These are phyloP conservation scores for Muntiacus reevesi DNA, from an alignment of 2,113 vertebrate species.

Conservation along the genomic window DNA sequence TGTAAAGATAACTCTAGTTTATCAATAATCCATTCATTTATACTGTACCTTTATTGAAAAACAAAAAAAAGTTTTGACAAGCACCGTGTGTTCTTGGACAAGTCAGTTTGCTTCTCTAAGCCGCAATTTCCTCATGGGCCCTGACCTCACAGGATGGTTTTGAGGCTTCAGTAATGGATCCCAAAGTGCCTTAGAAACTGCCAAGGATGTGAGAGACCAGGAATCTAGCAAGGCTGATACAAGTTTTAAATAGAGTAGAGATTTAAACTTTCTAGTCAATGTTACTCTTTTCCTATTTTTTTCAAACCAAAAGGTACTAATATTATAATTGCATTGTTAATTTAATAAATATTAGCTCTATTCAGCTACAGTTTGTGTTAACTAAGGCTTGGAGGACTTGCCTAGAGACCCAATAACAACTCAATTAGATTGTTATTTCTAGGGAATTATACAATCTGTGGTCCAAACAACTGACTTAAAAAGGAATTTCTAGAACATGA, in stretches of 20 bases:
- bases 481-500: background rate
- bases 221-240: background rate
- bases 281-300: background rate
- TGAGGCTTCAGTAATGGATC: background rate
- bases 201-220: background rate
- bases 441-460: background rate
- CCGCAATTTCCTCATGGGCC: background rate
- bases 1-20: background rate
- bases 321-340: background rate
- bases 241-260: background rate
- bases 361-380: background rate
- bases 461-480: background rate
- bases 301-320: background rate
- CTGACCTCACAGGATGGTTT: background rate
- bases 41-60: background rate
- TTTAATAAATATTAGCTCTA: background rate
- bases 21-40: background rate
- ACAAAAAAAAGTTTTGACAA: background rate
- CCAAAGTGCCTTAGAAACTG: background rate
- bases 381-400: background rate
- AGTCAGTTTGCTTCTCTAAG: background rate
- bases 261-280: background rate
- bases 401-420: background rate
- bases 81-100: background rate
- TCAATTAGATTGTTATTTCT: background rate